Conservation (phyloP, 2,888 invertebrate genomes). For the Nebria brevicollis region DNA sequence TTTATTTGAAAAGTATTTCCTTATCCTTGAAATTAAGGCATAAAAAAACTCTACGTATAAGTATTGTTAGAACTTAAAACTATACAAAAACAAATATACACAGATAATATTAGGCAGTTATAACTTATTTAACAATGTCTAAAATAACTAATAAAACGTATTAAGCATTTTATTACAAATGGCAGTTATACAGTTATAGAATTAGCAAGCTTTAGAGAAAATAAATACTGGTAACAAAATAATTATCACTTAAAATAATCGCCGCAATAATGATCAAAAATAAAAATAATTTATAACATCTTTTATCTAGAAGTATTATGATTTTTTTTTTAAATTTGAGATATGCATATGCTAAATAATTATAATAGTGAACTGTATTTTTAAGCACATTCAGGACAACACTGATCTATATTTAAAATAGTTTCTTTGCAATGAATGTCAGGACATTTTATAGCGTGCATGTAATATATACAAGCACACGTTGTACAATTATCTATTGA, state of each 20-base stretch:
- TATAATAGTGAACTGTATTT: conserved; percentile 35
- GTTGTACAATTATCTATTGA: conserved; percentile 63
- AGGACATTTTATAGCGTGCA: conserved; percentile 63
- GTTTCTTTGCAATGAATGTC: conserved; percentile 60
- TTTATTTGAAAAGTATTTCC: neutral
- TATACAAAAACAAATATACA: conserved; percentile 11
- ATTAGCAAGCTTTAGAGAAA: conserved; percentile 45
- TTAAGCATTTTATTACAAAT: conserved; percentile 45
- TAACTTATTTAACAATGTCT: conserved; percentile 12
- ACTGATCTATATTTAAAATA: conserved; percentile 60
- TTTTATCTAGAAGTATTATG: neutral
- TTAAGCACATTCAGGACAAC: conserved; percentile 62
- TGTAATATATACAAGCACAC: conserved; percentile 65
- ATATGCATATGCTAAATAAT: conserved; percentile 24
- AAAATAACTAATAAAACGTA: conserved; percentile 6
- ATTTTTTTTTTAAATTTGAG: conserved; percentile 2
- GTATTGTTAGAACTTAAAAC: neutral
- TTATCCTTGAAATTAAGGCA: neutral
- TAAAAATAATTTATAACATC: conserved; percentile 26
- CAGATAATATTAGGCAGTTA: neutral
- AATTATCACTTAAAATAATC: conserved; percentile 41
- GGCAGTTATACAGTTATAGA: conserved; percentile 41
- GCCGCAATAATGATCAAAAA: conserved; percentile 35
- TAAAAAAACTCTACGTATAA: conserved; percentile 16
- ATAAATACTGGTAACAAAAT: conserved; percentile 48